Evolutionary conservation across 2,888 invertebrate genomes (phyloP).

Genomic region (Dasypogon diadema): DNA sequence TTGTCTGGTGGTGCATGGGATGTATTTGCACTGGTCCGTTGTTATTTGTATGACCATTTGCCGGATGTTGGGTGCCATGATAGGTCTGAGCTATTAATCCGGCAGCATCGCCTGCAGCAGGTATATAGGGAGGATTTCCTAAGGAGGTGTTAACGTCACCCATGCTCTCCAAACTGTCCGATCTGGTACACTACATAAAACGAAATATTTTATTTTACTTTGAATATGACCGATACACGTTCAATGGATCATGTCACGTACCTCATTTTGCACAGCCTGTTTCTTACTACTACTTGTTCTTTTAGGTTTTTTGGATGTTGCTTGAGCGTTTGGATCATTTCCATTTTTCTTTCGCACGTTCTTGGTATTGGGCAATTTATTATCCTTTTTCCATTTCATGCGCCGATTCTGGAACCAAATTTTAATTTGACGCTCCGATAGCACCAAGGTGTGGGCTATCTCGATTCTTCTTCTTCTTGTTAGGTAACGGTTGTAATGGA

Average conservation of each 20-base stretch:
- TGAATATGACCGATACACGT: neutral
- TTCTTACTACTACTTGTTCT: slow-evolving; percentile 63
- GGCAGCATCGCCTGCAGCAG: slow-evolving; percentile 64
- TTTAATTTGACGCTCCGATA: slow-evolving; percentile 92
- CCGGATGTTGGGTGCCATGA: slow-evolving; percentile 63
- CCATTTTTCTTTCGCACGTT: slow-evolving; percentile 75
- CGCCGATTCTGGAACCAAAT: slow-evolving; percentile 89
- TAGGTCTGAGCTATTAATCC: slow-evolving; percentile 66
- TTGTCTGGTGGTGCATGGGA: slow-evolving; percentile 54
- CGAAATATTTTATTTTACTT: neutral
- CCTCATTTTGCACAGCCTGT: slow-evolving; percentile 68
- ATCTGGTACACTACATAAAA: slow-evolving; percentile 68
- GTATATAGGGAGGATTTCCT: slow-evolving; percentile 67
- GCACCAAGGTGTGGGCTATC: slow-evolving; percentile 94
- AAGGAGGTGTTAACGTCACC: slow-evolving; percentile 70
- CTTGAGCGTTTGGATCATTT: slow-evolving; percentile 66
- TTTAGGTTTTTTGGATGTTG: slow-evolving; percentile 65
- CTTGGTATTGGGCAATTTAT: slow-evolving; percentile 71
- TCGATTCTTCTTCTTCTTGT: slow-evolving; percentile 95
- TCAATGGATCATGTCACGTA: slow-evolving; percentile 57
- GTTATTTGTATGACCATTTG: slow-evolving; percentile 56
- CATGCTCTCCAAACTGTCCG: slow-evolving; percentile 76
- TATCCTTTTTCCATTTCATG: slow-evolving; percentile 89
- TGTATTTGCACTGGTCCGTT: slow-evolving; percentile 59
- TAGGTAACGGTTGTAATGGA: slow-evolving; percentile 97